Evolutionary conservation across 2,797 vertebrate species (phyloP).

Genomic region (Typhlichthys eigenmanni): DNA sequence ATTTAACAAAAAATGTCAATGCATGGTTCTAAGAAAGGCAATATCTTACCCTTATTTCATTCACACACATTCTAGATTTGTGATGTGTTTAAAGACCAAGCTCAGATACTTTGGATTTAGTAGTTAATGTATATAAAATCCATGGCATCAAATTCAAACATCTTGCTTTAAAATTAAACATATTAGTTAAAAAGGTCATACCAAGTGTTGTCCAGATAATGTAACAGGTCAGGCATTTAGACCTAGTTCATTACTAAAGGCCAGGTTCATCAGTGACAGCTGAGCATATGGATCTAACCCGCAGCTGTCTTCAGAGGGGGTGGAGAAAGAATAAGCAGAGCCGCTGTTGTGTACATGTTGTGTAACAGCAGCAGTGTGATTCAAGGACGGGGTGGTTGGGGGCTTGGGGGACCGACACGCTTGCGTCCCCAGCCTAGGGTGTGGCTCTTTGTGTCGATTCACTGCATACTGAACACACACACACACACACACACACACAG

Average conservation of each 20-base stretch:
- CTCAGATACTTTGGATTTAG: too few species aligned
- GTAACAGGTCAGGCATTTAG: too few species aligned
- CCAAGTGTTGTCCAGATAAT: too few species aligned
- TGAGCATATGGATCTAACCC: constrained; percentile 27
- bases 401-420: constrained; percentile 23
- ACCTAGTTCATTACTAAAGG: neutral
- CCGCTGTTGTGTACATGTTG: constrained; percentile 41
- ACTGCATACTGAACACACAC: constrained; percentile 26
- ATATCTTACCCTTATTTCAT: constrained; percentile 10
- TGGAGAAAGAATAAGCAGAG: constrained; percentile 37
- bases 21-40: neutral
- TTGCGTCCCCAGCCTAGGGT: constrained; percentile 48
- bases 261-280: neutral
- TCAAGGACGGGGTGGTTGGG: constrained; percentile 35
- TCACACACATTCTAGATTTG: constrained; percentile 36
- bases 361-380: constrained; percentile 57
- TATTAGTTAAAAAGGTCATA: too few species aligned
- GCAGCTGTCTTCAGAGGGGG: constrained; percentile 2
- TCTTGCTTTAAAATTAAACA: too few species aligned
- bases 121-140: too few species aligned
- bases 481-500: neutral
- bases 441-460: constrained; percentile 44
- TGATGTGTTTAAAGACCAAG: constrained; percentile 10
- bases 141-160: too few species aligned
- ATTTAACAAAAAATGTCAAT: neutral